Percentiles rank a stretch among this genome's conserved stretches.
Conservation (phyloP, 2,113 vertebrate species). For the Proteles cristata region DNA sequence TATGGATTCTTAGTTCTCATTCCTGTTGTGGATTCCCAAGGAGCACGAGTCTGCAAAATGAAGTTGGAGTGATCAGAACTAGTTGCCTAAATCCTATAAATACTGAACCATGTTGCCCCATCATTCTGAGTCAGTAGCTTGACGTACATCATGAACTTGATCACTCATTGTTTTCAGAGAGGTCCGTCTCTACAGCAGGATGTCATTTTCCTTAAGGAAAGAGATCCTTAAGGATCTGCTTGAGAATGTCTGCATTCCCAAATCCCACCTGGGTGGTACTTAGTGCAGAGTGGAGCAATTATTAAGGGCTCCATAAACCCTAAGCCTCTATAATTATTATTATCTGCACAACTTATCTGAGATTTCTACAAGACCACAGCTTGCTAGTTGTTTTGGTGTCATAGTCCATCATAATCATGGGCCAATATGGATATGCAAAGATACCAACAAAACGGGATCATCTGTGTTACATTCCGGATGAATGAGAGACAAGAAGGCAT, state of each 20-base stretch:
- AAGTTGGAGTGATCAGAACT: background rate
- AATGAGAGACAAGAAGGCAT: background rate
- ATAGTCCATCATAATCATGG: background rate
- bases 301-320: background rate
- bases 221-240: background rate
- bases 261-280: constrained; percentile 10
- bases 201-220: constrained; percentile 44
- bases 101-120: background rate
- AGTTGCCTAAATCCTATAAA: background rate
- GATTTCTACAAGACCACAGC: background rate
- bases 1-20: background rate
- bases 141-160: background rate
- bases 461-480: background rate
- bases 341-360: constrained; percentile 33
- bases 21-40: background rate
- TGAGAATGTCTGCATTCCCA: background rate
- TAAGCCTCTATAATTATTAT: constrained; percentile 8
- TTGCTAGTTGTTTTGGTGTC: background rate
- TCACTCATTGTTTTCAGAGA: background rate
- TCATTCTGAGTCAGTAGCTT: background rate
- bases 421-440: background rate
- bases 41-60: background rate
- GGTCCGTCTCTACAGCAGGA: constrained; percentile 22
- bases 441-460: background rate
- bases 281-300: constrained; percentile 23